A percentile compares a stretch with the other conserved stretches of the same genome.
Conservation (phyloP, 1,140 invertebrate species). For the Hypsibius dujardini region DNA sequence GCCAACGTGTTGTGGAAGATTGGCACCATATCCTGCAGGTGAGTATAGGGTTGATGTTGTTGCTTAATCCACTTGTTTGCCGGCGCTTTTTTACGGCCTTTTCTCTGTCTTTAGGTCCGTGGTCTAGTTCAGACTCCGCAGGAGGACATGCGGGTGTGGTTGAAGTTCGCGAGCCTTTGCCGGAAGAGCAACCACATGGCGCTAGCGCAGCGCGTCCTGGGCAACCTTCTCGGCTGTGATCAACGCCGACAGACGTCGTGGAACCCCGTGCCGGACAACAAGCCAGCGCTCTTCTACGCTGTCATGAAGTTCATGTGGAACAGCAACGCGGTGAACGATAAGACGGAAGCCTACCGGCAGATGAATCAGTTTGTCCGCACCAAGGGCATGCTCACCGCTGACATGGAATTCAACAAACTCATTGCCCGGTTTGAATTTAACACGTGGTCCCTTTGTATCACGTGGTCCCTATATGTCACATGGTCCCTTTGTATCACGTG, state of each 20-base stretch:
- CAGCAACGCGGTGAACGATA: constrained; percentile 43
- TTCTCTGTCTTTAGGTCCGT: constrained; percentile 25
- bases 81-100: neutral
- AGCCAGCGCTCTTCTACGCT: constrained; percentile 69
- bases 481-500: no score
- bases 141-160: constrained; percentile 87
- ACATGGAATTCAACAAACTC: constrained; percentile 43
- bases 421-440: constrained; percentile 53
- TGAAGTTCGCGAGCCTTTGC: constrained; percentile 92
- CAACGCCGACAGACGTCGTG: constrained; percentile 49
- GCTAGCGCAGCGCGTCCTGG: constrained; percentile 69
- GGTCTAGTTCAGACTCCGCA: constrained; percentile 77
- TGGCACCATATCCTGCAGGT: constrained; percentile 94
- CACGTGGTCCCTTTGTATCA: no score
- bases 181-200: constrained; percentile 62
- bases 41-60: constrained; percentile 27
- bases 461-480: no score
- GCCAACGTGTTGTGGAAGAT: constrained; percentile 82
- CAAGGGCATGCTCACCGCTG: constrained; percentile 22
- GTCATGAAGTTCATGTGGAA: constrained; percentile 89
- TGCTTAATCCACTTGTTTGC: neutral
- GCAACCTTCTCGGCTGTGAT: constrained; percentile 66
- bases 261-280: constrained; percentile 50
- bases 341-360: constrained; percentile 41
- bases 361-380: constrained; percentile 50